Percentiles rank a stretch among this genome's conserved stretches.
Conservation (phyloP, 2,888 invertebrate genomes). For the Myopa testacea region DNA sequence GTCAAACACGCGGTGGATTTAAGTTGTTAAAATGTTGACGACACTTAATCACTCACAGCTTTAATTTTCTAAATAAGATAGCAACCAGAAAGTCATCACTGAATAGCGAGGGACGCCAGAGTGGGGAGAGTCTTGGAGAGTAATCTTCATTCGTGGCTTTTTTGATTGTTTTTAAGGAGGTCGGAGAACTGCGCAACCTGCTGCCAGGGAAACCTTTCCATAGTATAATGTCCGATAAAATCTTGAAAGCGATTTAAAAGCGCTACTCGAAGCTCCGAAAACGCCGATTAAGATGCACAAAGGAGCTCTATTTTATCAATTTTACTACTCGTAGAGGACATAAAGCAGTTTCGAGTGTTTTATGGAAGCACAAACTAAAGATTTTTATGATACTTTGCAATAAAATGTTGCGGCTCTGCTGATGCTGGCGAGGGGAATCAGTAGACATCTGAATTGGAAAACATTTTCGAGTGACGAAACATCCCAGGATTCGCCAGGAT, state of each 20-base stretch:
- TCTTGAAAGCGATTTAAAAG: neutral
- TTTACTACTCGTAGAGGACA: constrained; percentile 1
- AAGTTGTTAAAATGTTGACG: no score
- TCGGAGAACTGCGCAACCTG: constrained; percentile 7
- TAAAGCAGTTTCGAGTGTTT: constrained; percentile 30
- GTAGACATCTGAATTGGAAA: neutral
- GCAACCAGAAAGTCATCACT: no score
- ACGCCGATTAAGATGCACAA: constrained; percentile 21
- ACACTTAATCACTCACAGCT: no score
- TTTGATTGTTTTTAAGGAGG: neutral
- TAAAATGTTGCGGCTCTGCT: constrained; percentile 16
- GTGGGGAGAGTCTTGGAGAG: neutral
- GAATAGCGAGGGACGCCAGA: no score
- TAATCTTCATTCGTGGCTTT: neutral
- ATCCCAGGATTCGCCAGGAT: neutral
- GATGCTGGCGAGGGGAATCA: neutral
- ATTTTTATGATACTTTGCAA: constrained; percentile 9
- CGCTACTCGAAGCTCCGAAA: neutral
- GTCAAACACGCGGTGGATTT: no score
- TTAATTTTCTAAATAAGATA: no score
- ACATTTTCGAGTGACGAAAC: constrained; percentile 1
- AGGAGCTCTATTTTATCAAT: constrained; percentile 33
- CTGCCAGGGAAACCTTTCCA: neutral
- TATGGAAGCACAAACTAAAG: constrained; percentile 14
- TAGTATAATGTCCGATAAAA: neutral